Base-by-base conservation (phyloP, 2,888 invertebrate species). In the Leptura quadrifasciata region DNA sequence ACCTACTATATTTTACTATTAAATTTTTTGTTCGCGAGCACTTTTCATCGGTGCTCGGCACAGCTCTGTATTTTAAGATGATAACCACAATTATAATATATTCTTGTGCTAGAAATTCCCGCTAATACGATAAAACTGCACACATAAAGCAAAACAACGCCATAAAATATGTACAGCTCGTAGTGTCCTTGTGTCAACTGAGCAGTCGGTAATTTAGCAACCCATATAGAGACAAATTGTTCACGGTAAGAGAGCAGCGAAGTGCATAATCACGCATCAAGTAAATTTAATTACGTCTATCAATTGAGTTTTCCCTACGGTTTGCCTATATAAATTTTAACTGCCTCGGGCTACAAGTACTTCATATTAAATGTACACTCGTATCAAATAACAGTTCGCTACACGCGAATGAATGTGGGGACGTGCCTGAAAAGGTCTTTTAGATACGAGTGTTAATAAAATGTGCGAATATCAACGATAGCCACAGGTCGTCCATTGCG, bases 191-290 rank as follows among this genome's bases (percentile, higher is more conserved):
- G 74, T 69, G 69, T 69, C 74, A 69, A 68, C 61, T 20, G 69
- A 74, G 69, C 18, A 24, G 73, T 67, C 61, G 69, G 69, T 55
- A 74, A 74, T 69, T 68, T 24, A 74, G 58, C 55, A 69, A 70
- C 63, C 21, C 21, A 27, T 61, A 27, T 61, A 69, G 60, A 74
- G 74, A 74, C 69, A 74, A 74, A 74, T 74, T 69, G 68, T 74
- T 74, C 74, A 69, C 69, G 69, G 69, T 68, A 63, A 63, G 54
- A 54, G 74, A 68, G 69, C 74, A 74, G 24, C 74, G 69, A 54
- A 68, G 74, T 74, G 74, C 69, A 74, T 74, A 74, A 74, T 74
- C 69, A 54, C 69, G 68, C 69, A 74, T 69, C 69, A 68, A 63
- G 63, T 52, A 65, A 74, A 63, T 69, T 74, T 74, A 74, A 74